Percentiles rank a stretch among this genome's conserved stretches.
phyloP scores from a whole-genome alignment of 2,113 vertebrate genomes.

The Vidua chalybeata region DNA sequence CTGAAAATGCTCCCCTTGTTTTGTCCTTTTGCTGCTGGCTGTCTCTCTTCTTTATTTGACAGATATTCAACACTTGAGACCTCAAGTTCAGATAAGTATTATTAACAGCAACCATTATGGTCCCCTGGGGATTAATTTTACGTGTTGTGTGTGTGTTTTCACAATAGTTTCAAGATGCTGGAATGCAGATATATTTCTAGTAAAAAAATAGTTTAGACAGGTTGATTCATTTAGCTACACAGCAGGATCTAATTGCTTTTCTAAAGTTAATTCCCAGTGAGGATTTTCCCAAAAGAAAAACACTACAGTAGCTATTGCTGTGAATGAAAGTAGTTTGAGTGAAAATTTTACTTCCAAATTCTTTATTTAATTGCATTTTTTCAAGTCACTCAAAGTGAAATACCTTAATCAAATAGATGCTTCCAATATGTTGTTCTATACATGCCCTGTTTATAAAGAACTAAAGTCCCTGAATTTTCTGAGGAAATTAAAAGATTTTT shows the following conservation, averaged over 20 bases:
- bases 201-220: constrained; percentile 64
- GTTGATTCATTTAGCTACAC: constrained; percentile 72
- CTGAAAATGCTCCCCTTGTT: constrained; percentile 39
- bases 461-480: not conserved
- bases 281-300: not conserved
- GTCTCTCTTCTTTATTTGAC: constrained; percentile 64
- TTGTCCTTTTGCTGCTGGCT: not conserved
- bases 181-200: constrained; percentile 62
- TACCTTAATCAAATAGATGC: not conserved
- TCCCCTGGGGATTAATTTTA: constrained; percentile 67
- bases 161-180: constrained; percentile 69
- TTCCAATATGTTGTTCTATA: not conserved
- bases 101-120: constrained; percentile 65
- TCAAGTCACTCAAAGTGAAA: not conserved
- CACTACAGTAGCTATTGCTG: not conserved
- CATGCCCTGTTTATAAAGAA: not conserved
- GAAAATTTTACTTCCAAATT: not conserved
- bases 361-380: not conserved
- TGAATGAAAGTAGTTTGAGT: not conserved
- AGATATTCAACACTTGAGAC: constrained; percentile 44
- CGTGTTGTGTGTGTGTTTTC: constrained; percentile 30
- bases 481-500: not conserved
- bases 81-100: constrained; percentile 56
- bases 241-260: constrained; percentile 63
- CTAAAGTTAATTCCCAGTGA: constrained; percentile 65